These are phyloP conservation scores for Tiliacea aurago DNA, from an alignment of 2,888 invertebrate species.

Conservation along the genomic window DNA sequence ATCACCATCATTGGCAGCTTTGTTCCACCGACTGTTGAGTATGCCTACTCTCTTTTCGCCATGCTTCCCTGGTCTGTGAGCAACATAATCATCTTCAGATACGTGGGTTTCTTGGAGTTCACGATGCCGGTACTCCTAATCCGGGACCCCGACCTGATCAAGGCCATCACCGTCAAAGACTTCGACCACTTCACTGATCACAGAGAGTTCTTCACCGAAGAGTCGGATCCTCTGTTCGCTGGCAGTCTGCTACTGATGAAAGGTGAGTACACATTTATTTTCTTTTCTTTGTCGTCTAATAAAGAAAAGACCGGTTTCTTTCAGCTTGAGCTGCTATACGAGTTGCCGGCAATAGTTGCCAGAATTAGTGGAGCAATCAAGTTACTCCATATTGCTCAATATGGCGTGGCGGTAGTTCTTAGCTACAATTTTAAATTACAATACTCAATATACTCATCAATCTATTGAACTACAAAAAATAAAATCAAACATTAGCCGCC, in stretches of 20 bases:
- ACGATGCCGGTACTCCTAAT: constrained; percentile 82
- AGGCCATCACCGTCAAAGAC: constrained; percentile 89
- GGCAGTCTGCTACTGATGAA: constrained; percentile 79
- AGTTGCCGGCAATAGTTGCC: not conserved
- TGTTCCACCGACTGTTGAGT: not conserved
- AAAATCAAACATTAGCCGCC: too few species aligned
- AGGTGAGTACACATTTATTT: constrained; percentile 62
- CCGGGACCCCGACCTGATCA: constrained; percentile 89
- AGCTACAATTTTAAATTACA: not conserved
- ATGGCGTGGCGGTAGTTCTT: too few species aligned
- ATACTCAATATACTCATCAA: too few species aligned
- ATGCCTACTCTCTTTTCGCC: not conserved
- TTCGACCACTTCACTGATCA: constrained; percentile 91
- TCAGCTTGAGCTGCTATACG: too few species aligned
- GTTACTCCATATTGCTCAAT: not conserved
- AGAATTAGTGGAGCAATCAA: not conserved
- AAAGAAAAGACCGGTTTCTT: not conserved
- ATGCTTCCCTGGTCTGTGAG: constrained; percentile 10
- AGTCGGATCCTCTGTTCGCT: constrained; percentile 84
- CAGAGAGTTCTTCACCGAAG: constrained; percentile 76
- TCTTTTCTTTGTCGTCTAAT: not conserved
- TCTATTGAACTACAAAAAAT: not conserved
- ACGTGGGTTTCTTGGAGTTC: constrained; percentile 85
- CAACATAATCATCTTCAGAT: constrained; percentile 69
- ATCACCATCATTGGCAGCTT: not conserved